These are phyloP conservation scores for Orchesella flavescens DNA, from an alignment of 2,888 invertebrate species.

Conservation along the genomic window DNA sequence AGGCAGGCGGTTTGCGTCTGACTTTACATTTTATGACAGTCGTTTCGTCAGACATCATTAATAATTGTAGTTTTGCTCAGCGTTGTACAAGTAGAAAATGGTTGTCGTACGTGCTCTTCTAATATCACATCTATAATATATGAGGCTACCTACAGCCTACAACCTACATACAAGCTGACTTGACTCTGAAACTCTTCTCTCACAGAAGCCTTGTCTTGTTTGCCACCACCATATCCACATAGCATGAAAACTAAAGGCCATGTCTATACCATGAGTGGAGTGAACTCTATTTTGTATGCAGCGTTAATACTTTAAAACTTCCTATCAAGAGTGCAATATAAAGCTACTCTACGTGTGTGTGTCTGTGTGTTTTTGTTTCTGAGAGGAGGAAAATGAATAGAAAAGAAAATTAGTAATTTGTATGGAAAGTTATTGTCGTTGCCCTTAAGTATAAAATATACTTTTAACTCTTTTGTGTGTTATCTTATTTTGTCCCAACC, in stretches of 20 bases:
- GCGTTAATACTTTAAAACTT: slow-evolving; percentile 5
- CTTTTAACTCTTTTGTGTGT: too few species aligned
- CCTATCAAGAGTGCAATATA: slow-evolving; percentile 39
- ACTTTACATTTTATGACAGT: slow-evolving; percentile 62
- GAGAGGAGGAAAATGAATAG: slow-evolving; percentile 12
- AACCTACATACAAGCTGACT: too few species aligned
- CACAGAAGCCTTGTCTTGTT: too few species aligned
- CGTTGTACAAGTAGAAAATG: too few species aligned
- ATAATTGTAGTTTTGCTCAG: slow-evolving; percentile 55
- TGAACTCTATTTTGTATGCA: neutral
- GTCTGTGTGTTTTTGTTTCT: slow-evolving; percentile 2
- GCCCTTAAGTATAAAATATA: too few species aligned
- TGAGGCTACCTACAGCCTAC: too few species aligned
- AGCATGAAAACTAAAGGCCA: too few species aligned
- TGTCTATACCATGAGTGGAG: too few species aligned
- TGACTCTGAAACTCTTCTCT: too few species aligned
- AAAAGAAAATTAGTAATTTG: slow-evolving; percentile 46
- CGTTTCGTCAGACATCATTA: slow-evolving; percentile 62
- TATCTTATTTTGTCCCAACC: neutral
- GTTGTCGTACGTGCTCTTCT: too few species aligned
- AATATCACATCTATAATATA: too few species aligned
- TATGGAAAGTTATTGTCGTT: slow-evolving; percentile 40
- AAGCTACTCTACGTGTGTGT: neutral
- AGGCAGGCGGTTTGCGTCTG: slow-evolving; percentile 11
- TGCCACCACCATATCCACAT: too few species aligned